phyloP scores from a whole-genome alignment of 92 coral and sea anemone species.

The Chrysogorgia sp. region DNA sequence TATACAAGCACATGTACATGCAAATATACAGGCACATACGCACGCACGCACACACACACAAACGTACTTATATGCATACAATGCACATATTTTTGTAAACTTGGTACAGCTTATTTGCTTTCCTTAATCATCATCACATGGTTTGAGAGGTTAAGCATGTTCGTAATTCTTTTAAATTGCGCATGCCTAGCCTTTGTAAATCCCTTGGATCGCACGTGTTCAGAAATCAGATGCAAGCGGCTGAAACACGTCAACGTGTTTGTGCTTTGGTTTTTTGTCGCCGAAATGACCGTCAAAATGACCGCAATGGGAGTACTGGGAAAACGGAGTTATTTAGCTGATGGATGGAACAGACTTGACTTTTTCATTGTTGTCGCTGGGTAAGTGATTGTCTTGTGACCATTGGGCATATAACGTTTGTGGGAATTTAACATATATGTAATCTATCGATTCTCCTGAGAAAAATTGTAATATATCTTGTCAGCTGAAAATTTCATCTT shows the following conservation, averaged over 20 bases:
- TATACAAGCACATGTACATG: too few relatives aligned
- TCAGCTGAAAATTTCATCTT: too few relatives aligned
- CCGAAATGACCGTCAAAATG: conserved; percentile 92
- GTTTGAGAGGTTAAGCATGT: conserved; percentile 95
- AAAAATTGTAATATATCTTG: too few relatives aligned
- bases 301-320: conserved; percentile 93
- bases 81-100: background rate
- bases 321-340: conserved; percentile 82
- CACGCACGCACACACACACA: too few relatives aligned
- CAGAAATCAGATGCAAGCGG: conserved; percentile 59
- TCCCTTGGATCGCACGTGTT: conserved; percentile 74
- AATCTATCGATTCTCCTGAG: too few relatives aligned
- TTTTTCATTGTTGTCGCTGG: conserved; percentile 85
- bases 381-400: too few relatives aligned
- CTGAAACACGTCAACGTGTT: conserved; percentile 72
- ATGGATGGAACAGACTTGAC: conserved; percentile 92
- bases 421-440: background rate
- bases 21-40: background rate
- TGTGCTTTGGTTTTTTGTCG: conserved; percentile 80
- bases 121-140: conserved; percentile 78
- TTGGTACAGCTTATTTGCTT: background rate
- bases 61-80: background rate
- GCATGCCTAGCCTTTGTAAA: conserved; percentile 89
- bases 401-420: background rate
- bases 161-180: conserved; percentile 82